Conservation (phyloP, 2,797 vertebrate species). For the Anguilla pacifica region DNA sequence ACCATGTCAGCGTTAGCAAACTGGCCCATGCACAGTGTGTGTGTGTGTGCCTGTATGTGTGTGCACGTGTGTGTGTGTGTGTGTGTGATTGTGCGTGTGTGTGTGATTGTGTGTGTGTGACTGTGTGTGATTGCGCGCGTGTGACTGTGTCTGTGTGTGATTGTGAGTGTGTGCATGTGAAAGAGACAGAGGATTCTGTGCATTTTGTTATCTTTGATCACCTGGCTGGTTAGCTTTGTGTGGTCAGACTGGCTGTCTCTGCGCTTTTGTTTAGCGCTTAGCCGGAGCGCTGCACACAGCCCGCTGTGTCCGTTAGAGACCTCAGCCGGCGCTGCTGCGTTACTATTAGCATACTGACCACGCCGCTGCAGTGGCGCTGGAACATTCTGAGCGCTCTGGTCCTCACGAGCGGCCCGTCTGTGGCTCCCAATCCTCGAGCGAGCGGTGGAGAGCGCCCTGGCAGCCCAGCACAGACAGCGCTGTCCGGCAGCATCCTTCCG, state of each 20-base stretch:
- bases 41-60: constrained; percentile 3
- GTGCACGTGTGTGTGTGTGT: background rate
- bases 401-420: background rate
- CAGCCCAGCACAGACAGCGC: background rate
- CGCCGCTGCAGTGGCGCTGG: background rate
- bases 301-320: background rate
- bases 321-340: background rate
- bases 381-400: background rate
- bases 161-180: too few relatives aligned
- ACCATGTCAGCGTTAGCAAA: constrained; percentile 20
- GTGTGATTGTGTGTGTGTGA: too few relatives aligned
- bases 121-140: too few relatives aligned
- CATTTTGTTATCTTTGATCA: background rate
- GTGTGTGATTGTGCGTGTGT: background rate
- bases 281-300: background rate
- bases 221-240: background rate
- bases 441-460: background rate
- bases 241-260: background rate
- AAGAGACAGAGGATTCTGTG: background rate
- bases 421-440: background rate
- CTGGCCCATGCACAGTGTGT: background rate
- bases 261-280: background rate
- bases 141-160: too few relatives aligned
- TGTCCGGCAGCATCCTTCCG: background rate
- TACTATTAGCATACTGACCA: background rate